Evolutionary conservation across 2,113 vertebrate species (phyloP), one percentile per base, ranked within the genome.

Genomic region (Anarrhichthys ocellatus): DNA sequence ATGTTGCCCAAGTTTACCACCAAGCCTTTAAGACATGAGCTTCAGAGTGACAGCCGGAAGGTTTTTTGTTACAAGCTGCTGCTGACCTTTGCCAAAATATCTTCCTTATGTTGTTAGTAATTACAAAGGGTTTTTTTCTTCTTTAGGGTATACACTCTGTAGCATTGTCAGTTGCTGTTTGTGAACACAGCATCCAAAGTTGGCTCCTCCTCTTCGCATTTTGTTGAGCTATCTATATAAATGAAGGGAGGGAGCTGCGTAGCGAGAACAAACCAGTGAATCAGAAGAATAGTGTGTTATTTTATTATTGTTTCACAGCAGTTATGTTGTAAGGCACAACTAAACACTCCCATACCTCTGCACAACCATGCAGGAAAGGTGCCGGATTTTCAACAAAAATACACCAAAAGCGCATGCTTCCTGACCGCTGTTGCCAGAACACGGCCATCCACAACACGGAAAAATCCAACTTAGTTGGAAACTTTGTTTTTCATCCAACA

Each of bases 11-110:
- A 36, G 50, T 71, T 62, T 44, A 67, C 70, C 65, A 71, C 52
- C 71, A 48, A 73, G 46, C 69, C 69, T 64, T 42, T 40, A 3
- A 79, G 68, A 56, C 62, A 73, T 69, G 42, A 81, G 66, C 62
- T 13, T 62, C 78, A 68, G 34, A 77, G 42, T 73, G 52, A 80
- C 48, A 64, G 56, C 22, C 18, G 54, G n/a, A 44, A 36, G 66
- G 34, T 54, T 13, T 50, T 52, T 73, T 50, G 34, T 52, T 67
- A 11, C 22, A 62, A 56, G 73, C 84, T 73, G 42, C 72, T 66
- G 48, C 70, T 74, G 79, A 75, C 76, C 69, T 84, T 40, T 78
- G 38, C 36, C 15, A 48, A 44, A 84, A 81, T 59, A n/a, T 67
- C 50, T 85, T 81, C 64, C 73, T 75, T 17, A 56, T 68, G 44